Evolutionary conservation across 2,888 invertebrate genomes (phyloP), one percentile per base, ranked within the genome.

Genomic region (Trissonchulus sp.): DNA sequence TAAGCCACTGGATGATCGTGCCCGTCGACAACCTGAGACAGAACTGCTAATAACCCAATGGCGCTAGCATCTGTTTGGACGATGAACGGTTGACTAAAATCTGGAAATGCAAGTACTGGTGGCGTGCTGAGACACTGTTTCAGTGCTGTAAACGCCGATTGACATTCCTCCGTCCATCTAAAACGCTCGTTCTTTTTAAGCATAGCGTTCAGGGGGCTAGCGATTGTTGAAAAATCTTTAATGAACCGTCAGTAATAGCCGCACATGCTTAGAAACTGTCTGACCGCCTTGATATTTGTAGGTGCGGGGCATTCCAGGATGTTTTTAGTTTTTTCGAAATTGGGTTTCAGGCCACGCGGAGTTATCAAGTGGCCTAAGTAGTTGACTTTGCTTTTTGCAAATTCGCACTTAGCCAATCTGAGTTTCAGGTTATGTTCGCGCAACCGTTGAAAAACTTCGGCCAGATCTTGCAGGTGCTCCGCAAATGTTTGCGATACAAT

Each of bases 381-480:
- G 72, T 33, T 38, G 2, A 74, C 68, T 37, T 65, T 31, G n/a
- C n/a, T 1, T 8, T 34, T 23, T 1, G 28, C 1, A 33, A 74
- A 73, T 18, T 36, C 1, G 36, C 74, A 74, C 30, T 74, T 74
- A n/a, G 18, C 2, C 3, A 33, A 23, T 2, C 33, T 73, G 1
- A 74, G 2, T 3, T 33, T 74, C 2, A 74, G 69, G n/a, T 36
- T 36, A 28, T 35, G 36, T 8, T 33, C 33, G 23, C 72, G 2
- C 18, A 74, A 31, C n/a, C 74, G 74, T 2, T 74, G 33, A 33
- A 74, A 68, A 8, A 74, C 74, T 18, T 28, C 2, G 8, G 31
- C 1, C 18, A 74, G 36, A 1, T 73, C n/a, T n/a, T 31, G 33
- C 1, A 74, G 28, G 33, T 74, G 74, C n/a, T 60, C 18, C 18